Evolutionary conservation across 2,797 vertebrate species (phyloP).

Genomic region (Perodicticus potto): DNA sequence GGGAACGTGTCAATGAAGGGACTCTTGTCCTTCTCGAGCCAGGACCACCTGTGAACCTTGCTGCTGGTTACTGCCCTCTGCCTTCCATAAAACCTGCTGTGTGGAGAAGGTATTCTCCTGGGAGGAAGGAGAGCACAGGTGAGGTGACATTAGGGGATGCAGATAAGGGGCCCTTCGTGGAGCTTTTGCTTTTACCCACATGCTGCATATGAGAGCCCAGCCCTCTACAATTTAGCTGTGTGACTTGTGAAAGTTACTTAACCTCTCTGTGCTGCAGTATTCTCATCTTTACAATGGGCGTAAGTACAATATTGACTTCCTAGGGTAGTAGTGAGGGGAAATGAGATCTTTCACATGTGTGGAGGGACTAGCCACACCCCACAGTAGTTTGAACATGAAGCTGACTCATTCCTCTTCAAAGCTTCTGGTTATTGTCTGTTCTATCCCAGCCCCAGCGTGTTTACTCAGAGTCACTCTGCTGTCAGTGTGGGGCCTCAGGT

Average conservation of each 20-base stretch:
- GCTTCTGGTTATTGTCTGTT: not conserved
- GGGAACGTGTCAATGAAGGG: not conserved
- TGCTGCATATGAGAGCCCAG: not conserved
- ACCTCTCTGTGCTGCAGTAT: not conserved
- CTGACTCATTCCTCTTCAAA: not conserved
- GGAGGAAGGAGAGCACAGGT: not conserved
- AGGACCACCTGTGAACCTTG: not conserved
- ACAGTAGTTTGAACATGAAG: not conserved
- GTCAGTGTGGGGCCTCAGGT: not conserved
- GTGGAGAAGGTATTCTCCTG: not conserved
- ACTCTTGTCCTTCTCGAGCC: not conserved
- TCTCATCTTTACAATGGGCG: slow-evolving; percentile 1
- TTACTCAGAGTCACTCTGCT: not conserved
- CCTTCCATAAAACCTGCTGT: not conserved
- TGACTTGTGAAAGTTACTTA: not conserved
- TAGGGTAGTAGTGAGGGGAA: not conserved
- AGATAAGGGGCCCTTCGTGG: not conserved
- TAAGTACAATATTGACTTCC: not conserved
- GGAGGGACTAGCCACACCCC: not conserved
- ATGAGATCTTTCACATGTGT: not conserved
- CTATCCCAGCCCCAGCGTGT: not conserved
- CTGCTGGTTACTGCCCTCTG: not conserved
- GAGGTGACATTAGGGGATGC: not conserved
- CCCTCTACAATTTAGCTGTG: not conserved
- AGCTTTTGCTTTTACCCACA: not conserved